Conservation (phyloP, 2,888 invertebrate species). For the Mamestra brassicae region DNA sequence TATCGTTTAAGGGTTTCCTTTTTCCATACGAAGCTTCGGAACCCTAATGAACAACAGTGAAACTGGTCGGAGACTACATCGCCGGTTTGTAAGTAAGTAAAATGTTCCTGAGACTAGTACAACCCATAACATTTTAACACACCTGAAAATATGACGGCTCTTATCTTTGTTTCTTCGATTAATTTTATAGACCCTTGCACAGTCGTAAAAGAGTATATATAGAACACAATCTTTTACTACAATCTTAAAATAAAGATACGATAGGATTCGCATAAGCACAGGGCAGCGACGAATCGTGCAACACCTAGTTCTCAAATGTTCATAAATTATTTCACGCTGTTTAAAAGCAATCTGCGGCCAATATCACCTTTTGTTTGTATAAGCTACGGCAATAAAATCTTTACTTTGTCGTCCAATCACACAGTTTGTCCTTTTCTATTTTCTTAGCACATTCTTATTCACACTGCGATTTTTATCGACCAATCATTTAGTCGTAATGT, state of each 20-base stretch:
- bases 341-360: slow-evolving; percentile 23
- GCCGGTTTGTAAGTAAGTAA: not conserved
- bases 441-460: slow-evolving; percentile 29
- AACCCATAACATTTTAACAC: not conserved
- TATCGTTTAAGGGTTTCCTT: no score
- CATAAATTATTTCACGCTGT: slow-evolving; percentile 50
- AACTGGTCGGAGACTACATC: no score
- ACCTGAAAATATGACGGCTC: not conserved
- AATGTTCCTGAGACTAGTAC: not conserved
- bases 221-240: not conserved
- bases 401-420: slow-evolving; percentile 18
- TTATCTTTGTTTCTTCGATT: not conserved
- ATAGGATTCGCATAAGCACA: slow-evolving; percentile 1
- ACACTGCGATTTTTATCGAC: slow-evolving; percentile 43
- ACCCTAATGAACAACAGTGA: no score
- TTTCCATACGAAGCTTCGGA: no score
- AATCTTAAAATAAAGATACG: slow-evolving; percentile 18
- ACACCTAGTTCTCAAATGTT: slow-evolving; percentile 14
- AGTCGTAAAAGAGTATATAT: slow-evolving; percentile 2
- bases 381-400: slow-evolving; percentile 38
- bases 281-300: slow-evolving; percentile 8
- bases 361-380: slow-evolving; percentile 37
- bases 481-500: slow-evolving; percentile 40
- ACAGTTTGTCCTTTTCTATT: slow-evolving; percentile 19
- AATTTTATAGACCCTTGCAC: slow-evolving; percentile 3